Evolutionary conservation across 2,797 vertebrate genomes (phyloP).

Genomic region (Acomys russatus): DNA sequence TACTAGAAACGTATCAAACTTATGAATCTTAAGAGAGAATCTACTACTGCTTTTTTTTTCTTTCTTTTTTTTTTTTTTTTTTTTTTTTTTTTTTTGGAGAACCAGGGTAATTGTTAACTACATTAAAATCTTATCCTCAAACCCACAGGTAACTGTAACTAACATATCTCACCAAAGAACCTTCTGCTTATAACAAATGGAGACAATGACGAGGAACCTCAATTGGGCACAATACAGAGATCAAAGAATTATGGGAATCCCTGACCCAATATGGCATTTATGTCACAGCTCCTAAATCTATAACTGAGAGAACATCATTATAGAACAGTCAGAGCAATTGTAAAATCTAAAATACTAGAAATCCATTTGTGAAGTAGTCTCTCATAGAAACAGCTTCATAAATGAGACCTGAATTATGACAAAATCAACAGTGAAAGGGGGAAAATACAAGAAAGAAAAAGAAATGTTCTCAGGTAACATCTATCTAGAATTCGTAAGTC

Average conservation of each 20-base stretch:
- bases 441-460: neutral
- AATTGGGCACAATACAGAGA: neutral
- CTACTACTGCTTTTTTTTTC: neutral
- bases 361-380: neutral
- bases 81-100: too few species aligned
- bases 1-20: neutral
- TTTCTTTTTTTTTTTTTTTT: too few species aligned
- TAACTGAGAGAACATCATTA: neutral
- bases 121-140: neutral
- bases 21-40: neutral
- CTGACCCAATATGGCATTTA: neutral
- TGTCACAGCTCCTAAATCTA: neutral
- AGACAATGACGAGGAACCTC: neutral
- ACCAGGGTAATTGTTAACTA: neutral
- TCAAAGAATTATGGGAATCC: neutral
- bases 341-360: neutral
- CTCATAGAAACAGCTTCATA: neutral
- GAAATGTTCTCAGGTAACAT: fast-evolving
- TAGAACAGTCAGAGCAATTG: neutral
- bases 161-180: neutral
- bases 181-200: neutral
- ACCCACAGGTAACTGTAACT: neutral
- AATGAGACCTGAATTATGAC: neutral
- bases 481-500: neutral
- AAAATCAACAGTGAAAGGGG: neutral